Evolutionary conservation across 2,888 invertebrate species (phyloP), one percentile per base, ranked within the genome.

Genomic region (Synergus umbraculus): DNA sequence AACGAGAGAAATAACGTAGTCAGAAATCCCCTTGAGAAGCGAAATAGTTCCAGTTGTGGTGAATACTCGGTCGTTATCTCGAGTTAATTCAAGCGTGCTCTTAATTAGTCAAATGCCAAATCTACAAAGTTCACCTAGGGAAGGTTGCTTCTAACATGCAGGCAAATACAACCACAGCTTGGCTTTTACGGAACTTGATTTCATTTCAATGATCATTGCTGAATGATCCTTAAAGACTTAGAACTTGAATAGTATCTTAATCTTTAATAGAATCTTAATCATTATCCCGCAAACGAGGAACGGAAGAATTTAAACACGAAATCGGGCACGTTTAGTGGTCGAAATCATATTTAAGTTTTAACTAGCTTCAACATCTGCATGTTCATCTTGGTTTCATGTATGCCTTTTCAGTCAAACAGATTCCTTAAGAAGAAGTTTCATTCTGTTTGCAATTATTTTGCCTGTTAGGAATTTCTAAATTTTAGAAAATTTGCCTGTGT

Each of bases 51-150:
- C 67, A 49, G 79, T 79, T 76, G 82, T 80, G 58, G 67, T 79
- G 78, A 80, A 83, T 81, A 69, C 78, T 79, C 79, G 79, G 79
- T 84, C 82, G 84, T 86, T 88, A 86, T 86, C 83, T 81, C 78
- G 78, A 79, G 83, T 83, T 87, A 88, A 89, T 88, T 87, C 85
- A 84, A 85, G 84, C 85, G 82, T 86, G 85, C 81, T 86, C 88
- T 88, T 86, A 88, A 88, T 86, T 86, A 87, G 83, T 78, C 76
- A 41, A 82, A 60, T 78, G 69, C 46, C 66, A 54, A 73, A 69
- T 64, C 78, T 81, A 76, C 67, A 77, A 78, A 77, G 73, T 73
- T 73, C 54, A 54, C 29, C 54, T 9, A 54, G 46, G 49, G 54
- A 37, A 54, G 37, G 54, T 54, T 73, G 49, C 49, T n/a, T 69